Base-by-base conservation (phyloP, 2,113 vertebrate species). In the Hemichromis elongatus region DNA sequence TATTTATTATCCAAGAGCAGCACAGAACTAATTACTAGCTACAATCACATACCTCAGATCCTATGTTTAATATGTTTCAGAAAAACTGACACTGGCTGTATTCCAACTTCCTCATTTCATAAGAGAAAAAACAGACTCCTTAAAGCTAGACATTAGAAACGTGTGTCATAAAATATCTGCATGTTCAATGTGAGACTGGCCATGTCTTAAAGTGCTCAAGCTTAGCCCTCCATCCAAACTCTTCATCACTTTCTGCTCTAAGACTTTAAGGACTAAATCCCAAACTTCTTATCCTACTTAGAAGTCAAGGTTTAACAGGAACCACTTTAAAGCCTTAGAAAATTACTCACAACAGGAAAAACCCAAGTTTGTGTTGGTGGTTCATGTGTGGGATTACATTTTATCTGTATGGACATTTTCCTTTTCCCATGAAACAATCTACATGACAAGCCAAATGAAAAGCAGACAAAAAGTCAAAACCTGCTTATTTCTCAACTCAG, bases 251-350 rank as follows among this genome's bases (percentile, higher is more conserved):
- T 83, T 81, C 77, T 79, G 42, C 66, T 35, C 55, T 47, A 7
- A 80, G 90, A 79, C 45, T 84, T 82, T 81, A 75, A 77, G 56
- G 59, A 79, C 47, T 61, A 80, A 90, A 78, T 82, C 59, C 82
- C 85, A 88, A 90, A 91, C 79, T 90, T 83, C 82, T 89, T 88
- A 93, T 90, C 86, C 81, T 79, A 59, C 78, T 86, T 89, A 88
- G 80, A 90, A 82, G 83, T 84, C 79, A 84, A 77, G 42, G 52
- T 82, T 92, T 89, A 84, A 88, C 28, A 86, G 55, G 57, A 18
- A 85, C 81, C 21, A 33, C 52, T 82, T 86, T 77, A 81, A 81
- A 88, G 89, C 88, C 88, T 40, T 33, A 80, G 45, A 57, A 81
- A 88, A 91, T 80, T 33, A 90, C 66, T 88, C 37, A 82, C 56